Evolutionary conservation across 2,888 invertebrate species (phyloP), one percentile per base, ranked within the genome.

Genomic region (Scrobipalpa atriplicella): DNA sequence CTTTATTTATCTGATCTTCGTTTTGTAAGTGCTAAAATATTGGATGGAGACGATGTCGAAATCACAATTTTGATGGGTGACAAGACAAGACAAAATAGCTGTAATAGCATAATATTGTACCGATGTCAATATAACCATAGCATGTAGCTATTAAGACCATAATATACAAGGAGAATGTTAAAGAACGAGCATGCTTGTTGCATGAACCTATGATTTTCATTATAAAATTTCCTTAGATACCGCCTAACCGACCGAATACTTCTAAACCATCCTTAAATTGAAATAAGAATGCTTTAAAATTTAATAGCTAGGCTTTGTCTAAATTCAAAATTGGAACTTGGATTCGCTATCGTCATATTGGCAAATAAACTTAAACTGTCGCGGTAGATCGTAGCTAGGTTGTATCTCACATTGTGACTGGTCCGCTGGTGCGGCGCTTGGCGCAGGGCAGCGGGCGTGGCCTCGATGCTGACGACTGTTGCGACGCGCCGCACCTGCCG

Each of bases 401-500:
- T 82, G 82, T 87, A 87, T 90, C 92, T 92, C 90, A 92, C 91
- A 85, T 90, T 91, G 89, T 92, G 92, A 92, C 91, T 92, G 89
- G 90, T 92, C 92, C 92, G 92, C 92, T 90, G 90, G 87, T 90
- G 92, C 92, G 92, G 92, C 92, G 87, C 84, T 92, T 92, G 91
- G 85, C 92, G 92, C 92, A 92, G 92, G 92, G 79, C 90, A 92
- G 92, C 91, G 88, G 78, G 90, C 84, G 79, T 92, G 92, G 92
- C 88, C 86, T 78, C 85, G 86, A 75, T 92, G 92, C 92, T 92
- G 92, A 92, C 92, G 90, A 80, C 84, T 92, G 87, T 82, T 92
- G 85, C 91, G 92, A 85, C 90, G 92, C 86, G 91, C 90, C 89
- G 90, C 90, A 82, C 91, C 92, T 70, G 86, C 87, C 86, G 86